These are phyloP conservation scores for Sebastes jordani DNA, from an alignment of 2,797 vertebrate genomes.

Conservation along the genomic window DNA sequence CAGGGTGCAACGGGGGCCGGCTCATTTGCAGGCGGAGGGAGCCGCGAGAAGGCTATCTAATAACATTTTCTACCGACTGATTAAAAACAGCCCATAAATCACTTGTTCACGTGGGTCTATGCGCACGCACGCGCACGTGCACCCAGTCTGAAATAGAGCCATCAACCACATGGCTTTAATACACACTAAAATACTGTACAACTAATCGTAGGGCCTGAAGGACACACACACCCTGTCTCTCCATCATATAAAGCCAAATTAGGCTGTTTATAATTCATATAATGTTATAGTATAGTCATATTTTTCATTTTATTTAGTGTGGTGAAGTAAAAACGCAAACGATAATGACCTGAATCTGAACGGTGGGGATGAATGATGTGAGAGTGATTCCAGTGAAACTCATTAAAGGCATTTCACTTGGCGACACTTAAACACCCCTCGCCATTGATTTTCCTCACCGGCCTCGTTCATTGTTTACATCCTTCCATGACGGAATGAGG, in stretches of 20 bases:
- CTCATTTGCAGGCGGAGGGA: conserved; percentile 72
- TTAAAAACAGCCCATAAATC: conserved; percentile 80
- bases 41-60: conserved; percentile 65
- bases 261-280: conserved; percentile 28
- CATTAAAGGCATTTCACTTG: conserved; percentile 34
- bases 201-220: conserved; percentile 22
- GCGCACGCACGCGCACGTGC: neutral
- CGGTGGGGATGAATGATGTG: conserved; percentile 4
- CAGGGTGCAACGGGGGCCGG: conserved; percentile 65
- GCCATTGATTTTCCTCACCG: conserved; percentile 17
- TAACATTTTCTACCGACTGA: conserved; percentile 77
- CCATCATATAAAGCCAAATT: conserved; percentile 36
- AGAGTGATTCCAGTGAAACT: conserved; percentile 24
- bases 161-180: conserved; percentile 46
- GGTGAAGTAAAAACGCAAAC: conserved; percentile 41
- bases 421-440: neutral
- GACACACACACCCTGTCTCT: neutral
- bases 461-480: conserved; percentile 20
- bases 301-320: conserved; percentile 26
- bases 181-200: conserved; percentile 45
- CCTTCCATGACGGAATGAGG: conserved; percentile 16
- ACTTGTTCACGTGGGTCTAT: conserved; percentile 51
- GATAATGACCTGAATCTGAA: conserved; percentile 44
- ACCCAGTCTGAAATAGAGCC: conserved; percentile 37
- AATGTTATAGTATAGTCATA: conserved; percentile 15